Evolutionary conservation across 2,888 invertebrate genomes (phyloP).

Genomic region (Campoplex nolae): DNA sequence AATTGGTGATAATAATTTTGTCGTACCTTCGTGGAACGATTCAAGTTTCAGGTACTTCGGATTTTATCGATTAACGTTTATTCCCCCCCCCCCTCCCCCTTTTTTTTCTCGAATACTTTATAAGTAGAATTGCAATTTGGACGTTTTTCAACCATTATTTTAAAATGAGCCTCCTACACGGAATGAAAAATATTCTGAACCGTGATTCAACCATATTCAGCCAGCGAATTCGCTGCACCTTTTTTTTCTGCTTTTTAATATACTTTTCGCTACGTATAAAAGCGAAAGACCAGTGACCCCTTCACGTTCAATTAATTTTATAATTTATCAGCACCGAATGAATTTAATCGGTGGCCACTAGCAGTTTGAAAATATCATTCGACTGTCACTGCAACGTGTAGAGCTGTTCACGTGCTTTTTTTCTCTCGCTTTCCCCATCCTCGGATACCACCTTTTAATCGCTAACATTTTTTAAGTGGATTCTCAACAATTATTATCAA

Average conservation of each 20-base stretch:
- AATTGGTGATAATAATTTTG: background rate
- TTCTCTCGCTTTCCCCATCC: background rate
- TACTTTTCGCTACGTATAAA: background rate
- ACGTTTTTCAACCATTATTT: background rate
- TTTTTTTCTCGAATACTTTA: background rate
- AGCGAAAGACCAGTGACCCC: background rate
- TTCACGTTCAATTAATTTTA: background rate
- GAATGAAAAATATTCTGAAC: background rate
- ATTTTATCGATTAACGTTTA: constrained; percentile 1
- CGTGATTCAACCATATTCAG: no score
- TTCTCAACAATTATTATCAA: background rate
- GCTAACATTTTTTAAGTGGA: background rate
- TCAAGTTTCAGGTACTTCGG: background rate
- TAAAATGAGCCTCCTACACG: background rate
- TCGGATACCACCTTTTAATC: background rate
- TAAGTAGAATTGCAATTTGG: background rate
- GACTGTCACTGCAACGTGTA: background rate
- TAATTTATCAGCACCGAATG: background rate
- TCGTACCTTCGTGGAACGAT: constrained; percentile 9
- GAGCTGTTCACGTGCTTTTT: background rate
- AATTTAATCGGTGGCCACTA: background rate
- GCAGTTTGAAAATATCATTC: background rate
- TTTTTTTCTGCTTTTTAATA: background rate
- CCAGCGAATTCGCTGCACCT: background rate
- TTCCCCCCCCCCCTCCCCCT: no score